Percentiles rank a stretch among this genome's conserved stretches.
Conservation (phyloP, 2,113 vertebrate species). For the Megaleporinus macrocephalus region DNA sequence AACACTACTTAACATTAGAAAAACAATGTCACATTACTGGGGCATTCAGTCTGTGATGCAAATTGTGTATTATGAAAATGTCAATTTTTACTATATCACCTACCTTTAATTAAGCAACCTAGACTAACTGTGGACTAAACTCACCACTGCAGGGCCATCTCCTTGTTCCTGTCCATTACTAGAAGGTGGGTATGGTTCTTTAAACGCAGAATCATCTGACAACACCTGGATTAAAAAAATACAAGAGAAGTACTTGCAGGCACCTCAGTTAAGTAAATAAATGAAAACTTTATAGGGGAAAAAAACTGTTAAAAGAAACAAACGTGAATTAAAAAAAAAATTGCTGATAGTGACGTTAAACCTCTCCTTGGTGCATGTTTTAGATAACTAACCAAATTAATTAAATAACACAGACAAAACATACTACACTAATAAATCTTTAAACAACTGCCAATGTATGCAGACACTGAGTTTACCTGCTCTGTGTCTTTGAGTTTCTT, state of each 20-base stretch:
- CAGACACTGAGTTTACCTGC: conserved; percentile 65
- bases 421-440: background rate
- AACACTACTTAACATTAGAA: too few species aligned
- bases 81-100: too few species aligned
- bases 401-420: background rate
- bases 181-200: conserved; percentile 75
- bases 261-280: background rate
- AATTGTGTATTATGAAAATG: too few species aligned
- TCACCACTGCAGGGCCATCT: conserved; percentile 67
- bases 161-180: conserved; percentile 66
- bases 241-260: background rate
- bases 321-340: too few species aligned
- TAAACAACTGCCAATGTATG: background rate
- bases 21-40: too few species aligned
- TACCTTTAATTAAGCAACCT: too few species aligned
- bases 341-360: too few species aligned
- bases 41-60: too few species aligned
- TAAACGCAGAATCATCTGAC: conserved; percentile 76
- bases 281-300: too few species aligned
- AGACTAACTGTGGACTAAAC: background rate
- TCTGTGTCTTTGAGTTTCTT: conserved; percentile 81
- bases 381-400: background rate
- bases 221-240: conserved; percentile 43
- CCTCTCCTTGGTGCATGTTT: too few species aligned
- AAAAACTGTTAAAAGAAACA: too few species aligned